Conservation (phyloP, 2,113 vertebrate species). For the Cyprinodon variegatus region DNA sequence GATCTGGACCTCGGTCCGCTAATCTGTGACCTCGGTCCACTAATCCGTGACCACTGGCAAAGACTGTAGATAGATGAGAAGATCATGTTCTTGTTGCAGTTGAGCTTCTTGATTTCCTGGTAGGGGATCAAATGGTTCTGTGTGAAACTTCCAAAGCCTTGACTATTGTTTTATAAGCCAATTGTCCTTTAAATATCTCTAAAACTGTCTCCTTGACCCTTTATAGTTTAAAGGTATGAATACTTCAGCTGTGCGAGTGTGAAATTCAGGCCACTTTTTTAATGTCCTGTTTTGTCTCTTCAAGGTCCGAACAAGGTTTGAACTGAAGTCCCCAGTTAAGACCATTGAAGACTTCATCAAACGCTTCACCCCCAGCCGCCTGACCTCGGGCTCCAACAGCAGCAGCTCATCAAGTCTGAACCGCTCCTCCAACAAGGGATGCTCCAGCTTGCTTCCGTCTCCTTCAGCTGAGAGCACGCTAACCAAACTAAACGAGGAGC, state of each 20-base stretch:
- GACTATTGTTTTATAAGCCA: not conserved
- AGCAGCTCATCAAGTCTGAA: slow-evolving; percentile 88
- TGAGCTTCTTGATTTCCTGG: not conserved
- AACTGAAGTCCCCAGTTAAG: slow-evolving; percentile 95
- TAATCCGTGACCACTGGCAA: too few species aligned
- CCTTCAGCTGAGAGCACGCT: slow-evolving; percentile 83
- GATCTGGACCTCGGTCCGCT: too few species aligned
- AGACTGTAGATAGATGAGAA: not conserved
- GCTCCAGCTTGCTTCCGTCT: slow-evolving; percentile 80
- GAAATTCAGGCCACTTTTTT: not conserved
- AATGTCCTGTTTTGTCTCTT: not conserved
- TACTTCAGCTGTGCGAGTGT: not conserved
- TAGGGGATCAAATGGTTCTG: not conserved
- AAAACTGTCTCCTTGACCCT: not conserved
- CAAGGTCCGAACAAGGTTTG: slow-evolving; percentile 88
- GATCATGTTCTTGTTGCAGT: not conserved
- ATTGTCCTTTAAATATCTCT: not conserved
- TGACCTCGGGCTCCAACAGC: slow-evolving; percentile 89
- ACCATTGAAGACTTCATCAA: slow-evolving; percentile 96
- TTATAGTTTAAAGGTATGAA: not conserved
- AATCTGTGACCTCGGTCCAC: too few species aligned
- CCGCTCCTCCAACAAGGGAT: slow-evolving; percentile 81
- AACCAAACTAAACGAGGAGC: slow-evolving; percentile 85
- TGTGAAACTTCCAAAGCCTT: not conserved
- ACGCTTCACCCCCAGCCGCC: slow-evolving; percentile 91